Percentiles rank a stretch among this genome's conserved stretches.
These are phyloP conservation scores for Heliconius aoede DNA, from an alignment of 2,888 invertebrate species.

Conservation along the genomic window DNA sequence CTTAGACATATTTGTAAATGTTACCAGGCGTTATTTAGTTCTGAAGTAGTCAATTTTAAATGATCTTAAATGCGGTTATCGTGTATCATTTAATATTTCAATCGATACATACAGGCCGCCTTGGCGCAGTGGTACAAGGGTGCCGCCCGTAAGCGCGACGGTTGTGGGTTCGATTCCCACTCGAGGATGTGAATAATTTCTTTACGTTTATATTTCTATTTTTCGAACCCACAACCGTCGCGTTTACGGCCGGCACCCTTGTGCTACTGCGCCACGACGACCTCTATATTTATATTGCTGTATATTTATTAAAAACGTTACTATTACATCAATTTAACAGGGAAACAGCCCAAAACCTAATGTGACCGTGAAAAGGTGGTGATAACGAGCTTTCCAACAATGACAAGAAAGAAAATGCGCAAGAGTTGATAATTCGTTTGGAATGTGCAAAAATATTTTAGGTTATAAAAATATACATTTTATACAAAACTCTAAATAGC, in stretches of 20 bases:
- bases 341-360: background rate
- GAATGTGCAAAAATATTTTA: background rate
- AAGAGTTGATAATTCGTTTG: background rate
- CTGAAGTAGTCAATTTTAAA: slow-evolving; percentile 46
- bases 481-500: background rate
- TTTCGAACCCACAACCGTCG: no score
- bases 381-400: background rate
- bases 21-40: slow-evolving; percentile 50
- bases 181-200: no score
- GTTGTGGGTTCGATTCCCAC: no score
- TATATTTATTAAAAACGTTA: background rate
- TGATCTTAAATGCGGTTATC: slow-evolving; percentile 42
- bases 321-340: background rate
- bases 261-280: no score
- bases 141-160: no score
- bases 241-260: no score
- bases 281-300: no score
- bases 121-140: no score
- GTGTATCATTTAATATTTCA: background rate
- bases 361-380: background rate
- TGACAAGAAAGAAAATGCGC: background rate
- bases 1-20: slow-evolving; percentile 16
- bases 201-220: no score
- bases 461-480: background rate
- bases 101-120: background rate